These are phyloP conservation scores for Sitobion miscanthi DNA, from an alignment of 1,140 invertebrate species.

Conservation along the genomic window DNA sequence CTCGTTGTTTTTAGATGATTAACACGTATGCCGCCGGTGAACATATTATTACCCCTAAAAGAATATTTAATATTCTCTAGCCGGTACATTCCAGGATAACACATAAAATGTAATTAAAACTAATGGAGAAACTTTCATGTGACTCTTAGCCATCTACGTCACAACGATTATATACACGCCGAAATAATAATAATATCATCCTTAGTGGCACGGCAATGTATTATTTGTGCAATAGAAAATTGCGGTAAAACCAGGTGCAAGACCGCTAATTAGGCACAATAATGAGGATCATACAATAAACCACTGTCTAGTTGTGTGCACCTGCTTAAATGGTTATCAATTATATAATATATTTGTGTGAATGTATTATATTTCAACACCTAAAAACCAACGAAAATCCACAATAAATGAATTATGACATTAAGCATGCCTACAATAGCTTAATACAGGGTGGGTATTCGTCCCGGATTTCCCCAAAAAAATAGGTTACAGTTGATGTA, in stretches of 20 bases:
- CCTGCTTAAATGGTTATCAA: not conserved
- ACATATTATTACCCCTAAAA: not conserved
- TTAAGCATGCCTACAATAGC: too few relatives aligned
- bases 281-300: not conserved
- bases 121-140: conserved; percentile 29
- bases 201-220: not conserved
- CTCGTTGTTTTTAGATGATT: conserved; percentile 6
- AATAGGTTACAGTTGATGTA: too few relatives aligned
- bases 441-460: too few relatives aligned
- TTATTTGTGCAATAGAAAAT: not conserved
- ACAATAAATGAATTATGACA: not conserved
- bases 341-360: not conserved
- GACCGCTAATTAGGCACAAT: not conserved
- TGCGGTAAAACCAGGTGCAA: not conserved
- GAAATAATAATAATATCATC: conserved; percentile 26
- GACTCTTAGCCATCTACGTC: not conserved
- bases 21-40: not conserved
- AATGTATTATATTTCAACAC: too few relatives aligned
- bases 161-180: not conserved
- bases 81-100: not conserved
- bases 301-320: not conserved
- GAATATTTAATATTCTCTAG: not conserved
- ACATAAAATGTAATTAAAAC: conserved; percentile 33
- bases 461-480: too few relatives aligned
- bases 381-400: not conserved